These are phyloP conservation scores for Papilio polytes DNA, from an alignment of 1,140 invertebrate species.

Conservation along the genomic window DNA sequence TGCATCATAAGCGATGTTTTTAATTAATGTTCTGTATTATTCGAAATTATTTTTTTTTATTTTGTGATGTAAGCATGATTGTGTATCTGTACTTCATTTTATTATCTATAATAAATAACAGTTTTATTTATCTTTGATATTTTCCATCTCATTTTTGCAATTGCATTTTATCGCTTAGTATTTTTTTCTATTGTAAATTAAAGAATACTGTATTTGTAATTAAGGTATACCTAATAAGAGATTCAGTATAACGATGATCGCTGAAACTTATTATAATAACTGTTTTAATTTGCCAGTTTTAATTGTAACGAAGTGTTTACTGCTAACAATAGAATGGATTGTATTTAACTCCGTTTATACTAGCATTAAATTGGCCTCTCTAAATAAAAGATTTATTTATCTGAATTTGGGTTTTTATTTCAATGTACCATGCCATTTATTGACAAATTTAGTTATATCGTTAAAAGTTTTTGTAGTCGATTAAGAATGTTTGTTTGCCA, in stretches of 20 bases:
- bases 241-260: conserved; percentile 57
- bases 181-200: conserved; percentile 68
- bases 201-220: conserved; percentile 59
- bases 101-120: conserved; percentile 46
- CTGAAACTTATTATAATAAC: conserved; percentile 51
- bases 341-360: conserved; percentile 49
- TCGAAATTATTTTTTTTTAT: conserved; percentile 51
- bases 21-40: conserved; percentile 62
- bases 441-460: too few species aligned
- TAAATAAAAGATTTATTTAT: conserved; percentile 79
- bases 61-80: conserved; percentile 46
- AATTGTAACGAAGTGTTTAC: conserved; percentile 60
- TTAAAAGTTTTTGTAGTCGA: neutral
- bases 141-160: conserved; percentile 62
- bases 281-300: conserved; percentile 60
- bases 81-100: conserved; percentile 45
- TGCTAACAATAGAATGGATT: conserved; percentile 41
- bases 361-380: conserved; percentile 77
- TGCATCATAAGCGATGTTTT: conserved; percentile 73
- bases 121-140: conserved; percentile 54
- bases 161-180: conserved; percentile 74
- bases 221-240: conserved; percentile 62
- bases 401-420: conserved; percentile 42
- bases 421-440: neutral
- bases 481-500: neutral